These are phyloP conservation scores for Nineta flava DNA, from an alignment of 2,888 invertebrate species.

Conservation along the genomic window DNA sequence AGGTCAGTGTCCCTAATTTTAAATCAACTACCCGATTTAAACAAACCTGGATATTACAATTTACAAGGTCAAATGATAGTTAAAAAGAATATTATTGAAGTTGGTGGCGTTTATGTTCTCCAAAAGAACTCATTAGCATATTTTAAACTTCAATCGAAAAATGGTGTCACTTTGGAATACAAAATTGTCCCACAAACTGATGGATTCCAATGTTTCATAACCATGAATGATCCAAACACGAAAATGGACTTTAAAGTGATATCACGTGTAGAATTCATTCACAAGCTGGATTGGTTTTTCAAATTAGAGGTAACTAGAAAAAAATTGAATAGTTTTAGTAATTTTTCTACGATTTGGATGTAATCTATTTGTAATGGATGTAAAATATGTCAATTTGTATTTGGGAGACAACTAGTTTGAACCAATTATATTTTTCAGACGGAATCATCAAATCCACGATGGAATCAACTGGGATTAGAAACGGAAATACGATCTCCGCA, in stretches of 20 bases:
- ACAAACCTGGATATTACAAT: background rate
- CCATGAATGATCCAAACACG: conserved; percentile 24
- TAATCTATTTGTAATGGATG: no score
- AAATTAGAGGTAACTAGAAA: conserved; percentile 26
- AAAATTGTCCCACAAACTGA: conserved; percentile 12
- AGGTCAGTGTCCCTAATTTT: background rate
- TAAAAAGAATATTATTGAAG: conserved; percentile 23
- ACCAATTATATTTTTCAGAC: conserved; percentile 16
- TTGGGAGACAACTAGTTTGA: background rate
- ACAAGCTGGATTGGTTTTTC: conserved; percentile 29
- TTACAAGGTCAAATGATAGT: conserved; percentile 1
- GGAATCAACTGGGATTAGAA: conserved; percentile 20
- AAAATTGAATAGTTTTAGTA: no score
- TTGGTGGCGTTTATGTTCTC: conserved; percentile 28
- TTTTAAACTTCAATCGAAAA: background rate
- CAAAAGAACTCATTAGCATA: conserved; percentile 22
- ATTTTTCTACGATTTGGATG: no score
- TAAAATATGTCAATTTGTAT: no score
- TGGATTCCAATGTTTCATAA: conserved; percentile 22
- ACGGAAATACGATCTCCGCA: conserved; percentile 17
- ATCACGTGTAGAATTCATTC: conserved; percentile 13
- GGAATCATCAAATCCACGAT: conserved; percentile 21
- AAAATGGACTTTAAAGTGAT: conserved; percentile 25
- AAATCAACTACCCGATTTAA: background rate
- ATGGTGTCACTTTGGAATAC: conserved; percentile 1